Evolutionary conservation across 2,888 invertebrate genomes (phyloP), one percentile per base, ranked within the genome.

Genomic region (Maniola hyperantus): DNA sequence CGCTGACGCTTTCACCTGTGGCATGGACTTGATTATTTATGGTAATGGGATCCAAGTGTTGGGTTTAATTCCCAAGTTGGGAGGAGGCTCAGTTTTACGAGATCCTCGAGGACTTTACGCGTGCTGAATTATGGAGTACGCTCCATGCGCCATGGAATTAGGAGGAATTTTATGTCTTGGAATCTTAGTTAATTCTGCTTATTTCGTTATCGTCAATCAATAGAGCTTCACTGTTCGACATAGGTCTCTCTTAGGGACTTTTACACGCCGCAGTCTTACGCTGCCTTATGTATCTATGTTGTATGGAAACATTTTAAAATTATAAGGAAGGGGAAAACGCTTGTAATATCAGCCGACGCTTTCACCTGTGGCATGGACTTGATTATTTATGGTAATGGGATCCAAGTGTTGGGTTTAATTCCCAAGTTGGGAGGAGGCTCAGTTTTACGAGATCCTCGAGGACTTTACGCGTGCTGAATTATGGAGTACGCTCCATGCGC

Each of bases 401-500:
- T 70, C 59, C 68, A 50, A 65, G 65, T 68, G 64, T 64, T 67
- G 64, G 51, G 36, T 64, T 66, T 62, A 69, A 72, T 69, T 64
- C 46, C 61, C 60, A 60, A 67, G 62, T 70, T 57, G 26, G 50
- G 67, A 72, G 66, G 66, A 58, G 59, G 64, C 64, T 65, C 61
- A 10, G 62, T 59, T 72, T 73, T 70, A 73, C 71, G 73, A 67
- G 66, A n/a, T n/a, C 63, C 51, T 55, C 68, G 54, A 72, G 73
- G 71, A 63, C 67, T 61, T 60, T 60, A 50, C 44, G 54, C 46
- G 54, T 62, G 42, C 46, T 50, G 15, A 65, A 62, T n/a, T 67
- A 69, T 67, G 57, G 42, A 13, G 53, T 54, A 60, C n/a, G n/a
- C n/a, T n/a, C n/a, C 55, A 46, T 58, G 46, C 50, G 64, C 53